Evolutionary conservation across 2,797 vertebrate genomes (phyloP), one percentile per base, ranked within the genome.

Genomic region (Bufotes viridis): DNA sequence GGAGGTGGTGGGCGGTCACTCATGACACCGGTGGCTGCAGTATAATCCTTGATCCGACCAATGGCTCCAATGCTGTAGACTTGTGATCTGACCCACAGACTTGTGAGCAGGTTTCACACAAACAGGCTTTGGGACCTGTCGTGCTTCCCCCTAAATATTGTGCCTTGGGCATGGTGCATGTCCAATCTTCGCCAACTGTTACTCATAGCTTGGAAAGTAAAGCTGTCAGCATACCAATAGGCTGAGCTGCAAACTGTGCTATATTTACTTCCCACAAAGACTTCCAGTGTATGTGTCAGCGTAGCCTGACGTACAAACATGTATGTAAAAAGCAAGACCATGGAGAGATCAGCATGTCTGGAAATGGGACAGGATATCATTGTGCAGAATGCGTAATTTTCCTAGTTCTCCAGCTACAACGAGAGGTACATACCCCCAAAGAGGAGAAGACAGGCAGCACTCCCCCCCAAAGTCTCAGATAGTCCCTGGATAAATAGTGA

Each of bases 191-290:
- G 70, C 26, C 70, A 74, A 42, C 17, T 42, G 29, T 74, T 74
- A 26, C 70, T 74, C 70, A 74, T 74, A 74, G 34, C 17, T 42
- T 74, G 70, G 29, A 74, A 72, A 74, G 20, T 22, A 78, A 15
- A 78, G 76, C 70, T 42, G 29, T 74, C 34, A 6, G 70, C 70
- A 74, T 74, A 74, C 70, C 70, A 74, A 74, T 74, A 74, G 70
- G 7, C 17, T 74, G 70, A 74, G 34, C 70, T 49, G 34, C 15
- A 42, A 49, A 74, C 34, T 20, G 70, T 20, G 29, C 29, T 74
- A 74, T 74, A 42, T 34, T 74, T 74, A 42, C 70, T 42, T 18
- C 70, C 70, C 34, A 74, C 70, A 74, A 74, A 74, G 70, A 34
- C 17, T 74, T 42, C 70, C 70, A 74, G 29, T 74, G 34, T 74